Percentiles rank a stretch among this genome's conserved stretches.
Conservation (phyloP, 2,888 invertebrate genomes). For the Tetragnatha montana region DNA sequence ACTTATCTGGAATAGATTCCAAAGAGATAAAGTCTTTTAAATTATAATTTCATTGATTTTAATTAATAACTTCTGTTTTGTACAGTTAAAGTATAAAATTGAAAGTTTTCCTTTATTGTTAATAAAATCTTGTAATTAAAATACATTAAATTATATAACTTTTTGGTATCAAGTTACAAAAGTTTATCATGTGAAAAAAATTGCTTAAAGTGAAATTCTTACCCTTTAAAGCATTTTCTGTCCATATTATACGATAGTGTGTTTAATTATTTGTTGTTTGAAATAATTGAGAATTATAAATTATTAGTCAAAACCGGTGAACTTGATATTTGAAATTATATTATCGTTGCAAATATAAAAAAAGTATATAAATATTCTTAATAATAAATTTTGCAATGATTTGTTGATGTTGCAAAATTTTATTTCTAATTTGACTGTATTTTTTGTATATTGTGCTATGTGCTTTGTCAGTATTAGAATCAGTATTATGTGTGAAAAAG, state of each 20-base stretch:
- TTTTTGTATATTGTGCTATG: background rate
- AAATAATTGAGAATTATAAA: background rate
- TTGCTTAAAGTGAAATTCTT: too few species aligned
- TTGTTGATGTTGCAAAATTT: background rate
- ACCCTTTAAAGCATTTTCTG: too few species aligned
- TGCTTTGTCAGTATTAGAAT: conserved; percentile 11
- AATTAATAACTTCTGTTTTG: too few species aligned
- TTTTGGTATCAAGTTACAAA: background rate
- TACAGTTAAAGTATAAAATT: too few species aligned
- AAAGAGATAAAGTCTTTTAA: too few species aligned
- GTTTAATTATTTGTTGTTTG: too few species aligned
- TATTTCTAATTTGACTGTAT: background rate
- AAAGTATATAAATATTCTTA: background rate
- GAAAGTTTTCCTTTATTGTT: too few species aligned
- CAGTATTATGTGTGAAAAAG: conserved; percentile 2
- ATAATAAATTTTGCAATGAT: background rate
- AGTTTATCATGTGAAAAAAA: background rate
- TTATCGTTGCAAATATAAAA: conserved; percentile 28
- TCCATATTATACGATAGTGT: too few species aligned
- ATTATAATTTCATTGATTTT: too few species aligned
- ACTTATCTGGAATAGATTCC: too few species aligned
- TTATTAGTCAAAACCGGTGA: conserved; percentile 18
- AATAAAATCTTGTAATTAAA: too few species aligned
- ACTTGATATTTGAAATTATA: conserved; percentile 24
- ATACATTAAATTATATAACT: too few species aligned